A percentile compares a stretch with the other conserved stretches of the same genome.
Conservation (phyloP, 1,140 invertebrate genomes). For the Drosophila navojoa region DNA sequence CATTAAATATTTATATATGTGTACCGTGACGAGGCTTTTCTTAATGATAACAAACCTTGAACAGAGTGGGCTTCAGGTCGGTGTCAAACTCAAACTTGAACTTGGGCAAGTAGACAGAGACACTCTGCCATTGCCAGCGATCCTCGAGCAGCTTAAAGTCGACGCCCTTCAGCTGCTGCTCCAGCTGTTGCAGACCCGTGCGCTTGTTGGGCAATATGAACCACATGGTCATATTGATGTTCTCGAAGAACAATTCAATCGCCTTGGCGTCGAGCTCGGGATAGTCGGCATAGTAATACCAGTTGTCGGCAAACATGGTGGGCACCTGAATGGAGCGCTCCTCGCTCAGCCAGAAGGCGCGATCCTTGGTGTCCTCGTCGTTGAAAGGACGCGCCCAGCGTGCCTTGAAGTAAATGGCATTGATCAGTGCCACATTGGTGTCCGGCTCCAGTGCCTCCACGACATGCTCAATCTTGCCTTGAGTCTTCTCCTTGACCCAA, state of each 20-base stretch:
- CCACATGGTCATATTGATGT: slow-evolving; percentile 86
- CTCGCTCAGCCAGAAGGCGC: slow-evolving; percentile 85
- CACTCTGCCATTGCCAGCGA: slow-evolving; percentile 71
- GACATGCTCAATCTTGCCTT: slow-evolving; percentile 87
- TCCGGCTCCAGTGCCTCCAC: slow-evolving; percentile 83
- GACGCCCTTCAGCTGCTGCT: slow-evolving; percentile 84
- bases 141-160: slow-evolving; percentile 83
- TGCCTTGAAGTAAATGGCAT: slow-evolving; percentile 91
- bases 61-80: slow-evolving; percentile 84
- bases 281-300: slow-evolving; percentile 85
- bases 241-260: slow-evolving; percentile 86
- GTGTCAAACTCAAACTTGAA: slow-evolving; percentile 87
- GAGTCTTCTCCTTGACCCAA: slow-evolving; percentile 87
- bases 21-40: too few relatives aligned
- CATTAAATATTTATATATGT: neutral
- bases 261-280: slow-evolving; percentile 84
- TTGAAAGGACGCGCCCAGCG: slow-evolving; percentile 87
- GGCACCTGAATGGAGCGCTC: slow-evolving; percentile 84
- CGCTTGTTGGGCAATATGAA: slow-evolving; percentile 87
- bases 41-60: slow-evolving; percentile 56
- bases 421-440: slow-evolving; percentile 86
- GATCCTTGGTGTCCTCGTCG: slow-evolving; percentile 84
- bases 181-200: slow-evolving; percentile 85
- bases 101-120: slow-evolving; percentile 86
- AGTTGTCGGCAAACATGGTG: slow-evolving; percentile 86